Evolutionary conservation across 2,797 vertebrate species (phyloP).

Genomic region (Chromobotia macracanthus): DNA sequence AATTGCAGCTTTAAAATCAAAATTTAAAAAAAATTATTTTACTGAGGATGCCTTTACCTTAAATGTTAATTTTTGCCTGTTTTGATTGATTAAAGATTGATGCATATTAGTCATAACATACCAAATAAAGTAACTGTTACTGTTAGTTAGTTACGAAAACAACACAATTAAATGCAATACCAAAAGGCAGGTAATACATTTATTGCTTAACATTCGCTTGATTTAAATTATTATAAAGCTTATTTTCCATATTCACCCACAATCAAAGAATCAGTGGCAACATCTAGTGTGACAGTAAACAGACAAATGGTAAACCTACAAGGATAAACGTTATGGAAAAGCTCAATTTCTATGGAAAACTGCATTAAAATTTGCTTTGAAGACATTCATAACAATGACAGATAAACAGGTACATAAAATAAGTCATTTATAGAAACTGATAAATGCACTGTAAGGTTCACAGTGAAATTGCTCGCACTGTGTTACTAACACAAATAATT

Average conservation of each 20-base stretch:
- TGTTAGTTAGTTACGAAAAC: neutral
- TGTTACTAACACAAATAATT: conserved; percentile 40
- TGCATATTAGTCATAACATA: neutral
- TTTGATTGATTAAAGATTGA: neutral
- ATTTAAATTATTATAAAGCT: neutral
- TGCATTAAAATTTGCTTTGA: no score
- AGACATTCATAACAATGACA: neutral
- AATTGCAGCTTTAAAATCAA: no score
- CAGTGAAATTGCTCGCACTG: neutral
- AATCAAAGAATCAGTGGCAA: neutral
- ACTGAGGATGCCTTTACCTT: no score
- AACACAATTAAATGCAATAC: neutral
- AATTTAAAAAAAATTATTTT: neutral
- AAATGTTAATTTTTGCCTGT: neutral
- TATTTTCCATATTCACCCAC: neutral
- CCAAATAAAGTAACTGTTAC: neutral
- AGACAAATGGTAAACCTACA: neutral
- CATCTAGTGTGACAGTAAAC: neutral
- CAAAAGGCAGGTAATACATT: neutral
- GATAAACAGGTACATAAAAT: neutral
- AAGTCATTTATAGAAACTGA: conserved; percentile 11
- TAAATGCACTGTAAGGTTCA: conserved; percentile 7
- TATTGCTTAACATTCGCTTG: neutral
- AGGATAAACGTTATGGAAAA: neutral
- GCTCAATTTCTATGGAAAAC: neutral